Evolutionary conservation across 2,888 invertebrate species (phyloP).

Genomic region (Calliopum simillimum): DNA sequence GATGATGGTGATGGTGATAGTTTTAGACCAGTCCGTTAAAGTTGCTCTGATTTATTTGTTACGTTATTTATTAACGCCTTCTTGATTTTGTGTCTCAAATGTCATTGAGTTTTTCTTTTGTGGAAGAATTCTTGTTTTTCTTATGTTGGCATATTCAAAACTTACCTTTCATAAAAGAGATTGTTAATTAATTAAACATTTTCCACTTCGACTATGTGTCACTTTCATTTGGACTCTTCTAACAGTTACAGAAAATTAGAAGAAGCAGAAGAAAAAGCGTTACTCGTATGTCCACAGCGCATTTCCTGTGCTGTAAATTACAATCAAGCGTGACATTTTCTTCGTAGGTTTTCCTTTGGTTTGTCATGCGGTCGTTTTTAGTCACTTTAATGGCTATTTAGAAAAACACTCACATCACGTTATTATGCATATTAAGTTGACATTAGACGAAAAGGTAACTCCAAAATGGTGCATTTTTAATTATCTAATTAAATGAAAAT

Average conservation of each 20-base stretch:
- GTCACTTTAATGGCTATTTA: neutral
- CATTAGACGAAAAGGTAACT: no score
- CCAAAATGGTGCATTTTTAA: no score
- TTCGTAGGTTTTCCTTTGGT: slow-evolving; percentile 13
- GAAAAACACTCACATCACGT: no score
- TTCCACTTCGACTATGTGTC: no score
- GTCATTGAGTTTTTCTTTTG: no score
- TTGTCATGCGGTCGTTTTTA: neutral
- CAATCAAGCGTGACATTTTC: slow-evolving; percentile 57
- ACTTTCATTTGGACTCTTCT: no score
- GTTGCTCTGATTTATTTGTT: slow-evolving; percentile 20
- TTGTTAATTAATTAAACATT: no score
- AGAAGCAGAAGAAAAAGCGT: neutral
- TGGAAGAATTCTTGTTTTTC: no score
- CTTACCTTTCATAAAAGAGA: no score
- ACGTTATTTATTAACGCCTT: slow-evolving; percentile 26
- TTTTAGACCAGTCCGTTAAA: neutral
- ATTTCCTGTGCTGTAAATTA: slow-evolving; percentile 60
- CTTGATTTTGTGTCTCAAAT: slow-evolving; percentile 6
- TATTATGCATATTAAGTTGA: no score
- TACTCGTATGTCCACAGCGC: slow-evolving; percentile 14
- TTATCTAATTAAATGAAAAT: no score
- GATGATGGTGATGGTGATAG: neutral
- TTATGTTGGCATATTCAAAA: no score
- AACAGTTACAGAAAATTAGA: neutral